Evolutionary conservation across 1,140 invertebrate species (phyloP).

Genomic region (Bombus fervidus): DNA sequence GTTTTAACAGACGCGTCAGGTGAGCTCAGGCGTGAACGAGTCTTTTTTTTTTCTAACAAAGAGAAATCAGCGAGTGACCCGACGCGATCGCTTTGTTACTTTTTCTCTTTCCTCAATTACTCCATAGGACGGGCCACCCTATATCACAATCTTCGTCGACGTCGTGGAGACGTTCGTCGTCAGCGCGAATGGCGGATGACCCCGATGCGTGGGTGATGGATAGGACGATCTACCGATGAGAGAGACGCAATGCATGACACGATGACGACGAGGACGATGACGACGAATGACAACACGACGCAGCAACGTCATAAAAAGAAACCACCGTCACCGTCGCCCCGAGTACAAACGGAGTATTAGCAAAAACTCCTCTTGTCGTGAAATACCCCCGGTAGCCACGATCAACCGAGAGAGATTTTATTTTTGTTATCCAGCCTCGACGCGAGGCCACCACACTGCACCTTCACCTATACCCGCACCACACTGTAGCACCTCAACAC

Average conservation of each 20-base stretch:
- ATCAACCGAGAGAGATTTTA: conserved; percentile 47
- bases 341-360: conserved; percentile 43
- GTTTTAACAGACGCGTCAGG: background rate
- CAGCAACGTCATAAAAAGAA: conserved; percentile 70
- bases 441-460: conserved; percentile 74
- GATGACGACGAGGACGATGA: conserved; percentile 45
- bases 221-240: conserved; percentile 47
- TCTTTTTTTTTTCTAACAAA: conserved; percentile 56
- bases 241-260: conserved; percentile 42
- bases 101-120: background rate
- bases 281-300: conserved; percentile 66
- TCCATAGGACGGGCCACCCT: conserved; percentile 65
- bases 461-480: conserved; percentile 77
- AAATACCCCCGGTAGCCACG: conserved; percentile 62
- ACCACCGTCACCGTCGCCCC: conserved; percentile 66
- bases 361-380: conserved; percentile 23
- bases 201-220: background rate
- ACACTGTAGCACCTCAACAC: conserved; percentile 82
- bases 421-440: conserved; percentile 58
- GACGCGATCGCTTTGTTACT: conserved; percentile 15
- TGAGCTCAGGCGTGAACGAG: conserved; percentile 72
- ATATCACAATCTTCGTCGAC: conserved; percentile 80
- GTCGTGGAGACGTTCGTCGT: conserved; percentile 69
- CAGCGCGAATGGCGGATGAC: conserved; percentile 33
- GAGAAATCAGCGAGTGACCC: conserved; percentile 73